phyloP scores from a whole-genome alignment of 1,140 invertebrate species.

The Hycleus cichorii region DNA sequence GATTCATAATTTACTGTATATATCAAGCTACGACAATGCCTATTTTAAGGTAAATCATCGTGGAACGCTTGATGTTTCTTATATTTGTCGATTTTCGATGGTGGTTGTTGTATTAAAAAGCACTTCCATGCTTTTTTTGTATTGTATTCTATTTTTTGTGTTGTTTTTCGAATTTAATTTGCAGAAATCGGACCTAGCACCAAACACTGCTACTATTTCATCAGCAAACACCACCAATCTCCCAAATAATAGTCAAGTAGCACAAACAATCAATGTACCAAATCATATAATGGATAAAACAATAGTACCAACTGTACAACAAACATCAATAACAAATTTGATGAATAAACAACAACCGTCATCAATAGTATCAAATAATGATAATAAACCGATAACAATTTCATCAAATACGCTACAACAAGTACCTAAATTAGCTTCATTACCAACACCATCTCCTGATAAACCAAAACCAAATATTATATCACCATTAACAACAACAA shows the following conservation, averaged over 20 bases:
- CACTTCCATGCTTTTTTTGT: no score
- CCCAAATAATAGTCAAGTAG: slow-evolving; percentile 2
- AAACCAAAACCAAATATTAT: slow-evolving; percentile 30
- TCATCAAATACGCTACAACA: background rate
- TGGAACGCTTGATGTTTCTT: no score
- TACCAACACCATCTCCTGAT: slow-evolving; percentile 37
- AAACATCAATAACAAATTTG: background rate
- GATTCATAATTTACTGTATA: no score
- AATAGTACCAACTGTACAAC: background rate
- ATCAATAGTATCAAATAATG: no score
- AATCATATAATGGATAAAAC: slow-evolving; percentile 14
- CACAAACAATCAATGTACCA: background rate
- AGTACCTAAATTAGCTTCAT: slow-evolving; percentile 39
- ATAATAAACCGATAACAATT: no score
- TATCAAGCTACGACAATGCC: no score
- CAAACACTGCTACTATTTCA: slow-evolving; percentile 11
- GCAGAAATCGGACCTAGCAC: slow-evolving; percentile 17
- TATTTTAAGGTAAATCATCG: no score
- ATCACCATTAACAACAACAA: slow-evolving; percentile 20
- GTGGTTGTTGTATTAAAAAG: no score
- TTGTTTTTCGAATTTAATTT: background rate
- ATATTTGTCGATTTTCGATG: no score
- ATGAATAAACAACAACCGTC: no score
- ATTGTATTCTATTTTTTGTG: no score
- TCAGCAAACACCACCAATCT: slow-evolving; percentile 3